Base-by-base conservation (phyloP, 2,888 invertebrate genomes). In the Noctuana brunneofusca region DNA sequence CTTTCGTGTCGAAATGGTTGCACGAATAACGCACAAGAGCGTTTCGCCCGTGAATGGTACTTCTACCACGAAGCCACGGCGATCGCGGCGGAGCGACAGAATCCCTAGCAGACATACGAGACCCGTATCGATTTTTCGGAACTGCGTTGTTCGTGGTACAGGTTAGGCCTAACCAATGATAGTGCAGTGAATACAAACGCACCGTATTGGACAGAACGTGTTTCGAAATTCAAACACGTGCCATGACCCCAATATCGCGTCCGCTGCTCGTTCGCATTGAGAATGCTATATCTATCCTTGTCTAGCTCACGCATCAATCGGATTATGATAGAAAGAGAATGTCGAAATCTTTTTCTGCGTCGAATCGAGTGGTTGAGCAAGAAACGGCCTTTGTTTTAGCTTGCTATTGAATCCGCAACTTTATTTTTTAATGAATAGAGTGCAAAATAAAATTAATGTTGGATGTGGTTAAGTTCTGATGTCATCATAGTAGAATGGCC, bases 201-300 rank as follows among this genome's bases (percentile, higher is more conserved):
- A 76, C 79, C 81, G 87, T 80, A 90, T 90, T 90, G 90, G 90
- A 86, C 77, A 79, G 80, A 75, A 84, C 84, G 83, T 81, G 84
- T 86, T 88, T 89, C 87, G 86, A 88, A 89, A 89, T 89, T 89
- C 85, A 89, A 89, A 89, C 87, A 84, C 87, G 89, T 87, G 87
- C 87, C 80, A 83, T 90, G 89, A 90, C 89, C 90, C 86, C 87
- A 81, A 83, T 86, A 80, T 63, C 57, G 43, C 57, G 63, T 63
- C 62, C 57, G 56, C 52, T 63, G 20, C 38, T 57, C 57, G 43
- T 63, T 52, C 57, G 56, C 57, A 57, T 72, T 73, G 74, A 77
- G 74, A 73, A 71, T 71, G 66, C 63, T 75, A 71, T 67, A 63
- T 67, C 71, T 71, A 65, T 87, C 89, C 83, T 86, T 74, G 66